Evolutionary conservation across 2,797 vertebrate species (phyloP), one percentile per base, ranked within the genome.

Genomic region (Acropternis orthonyx): DNA sequence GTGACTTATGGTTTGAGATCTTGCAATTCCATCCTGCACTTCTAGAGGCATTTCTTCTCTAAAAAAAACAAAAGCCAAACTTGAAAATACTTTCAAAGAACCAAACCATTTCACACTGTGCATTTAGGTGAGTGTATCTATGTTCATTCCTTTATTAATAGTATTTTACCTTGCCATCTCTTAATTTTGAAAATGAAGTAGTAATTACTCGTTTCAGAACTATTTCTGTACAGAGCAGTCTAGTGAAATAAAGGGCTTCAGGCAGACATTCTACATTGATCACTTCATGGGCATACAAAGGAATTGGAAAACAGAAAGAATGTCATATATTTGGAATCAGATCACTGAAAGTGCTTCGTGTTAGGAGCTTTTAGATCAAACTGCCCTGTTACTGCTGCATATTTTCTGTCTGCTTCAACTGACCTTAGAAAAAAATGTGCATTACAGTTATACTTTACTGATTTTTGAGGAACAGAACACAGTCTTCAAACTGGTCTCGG

Each of bases 311-410:
- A 77, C n/a, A 36, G 24, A 43, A 55, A 76, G 22, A 34, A 55
- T 85, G 95, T 96, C 52, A 83, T 71, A 6, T 20, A 28, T 76
- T 78, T 89, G 39, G 22, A 94, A 88, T 36, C 30, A 73, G 82
- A 83, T 93, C 74, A 95, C 63, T 87, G 77, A 95, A 94, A 80
- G 74, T 27, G 51, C 72, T 36, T 77, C 67, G 44, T 84, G 41
- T 88, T 95, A 93, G 95, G 91, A 97, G 63, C 86, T 96, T 97
- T 98, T 91, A 96, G 93, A 68, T 76, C 59, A 90, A 93, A 85
- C 41, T 65, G 43, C 54, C 93, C 81, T 24, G 66, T 95, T 89
- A 65, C 55, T 97, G 89, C 59, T 94, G 94, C 96, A 54, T 91
- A 41, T 94, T 87, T 93, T 95, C 80, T 81, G 66, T 80, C 86